phyloP scores from a whole-genome alignment of 2,797 vertebrate genomes.

The Pangasius krempfi region DNA sequence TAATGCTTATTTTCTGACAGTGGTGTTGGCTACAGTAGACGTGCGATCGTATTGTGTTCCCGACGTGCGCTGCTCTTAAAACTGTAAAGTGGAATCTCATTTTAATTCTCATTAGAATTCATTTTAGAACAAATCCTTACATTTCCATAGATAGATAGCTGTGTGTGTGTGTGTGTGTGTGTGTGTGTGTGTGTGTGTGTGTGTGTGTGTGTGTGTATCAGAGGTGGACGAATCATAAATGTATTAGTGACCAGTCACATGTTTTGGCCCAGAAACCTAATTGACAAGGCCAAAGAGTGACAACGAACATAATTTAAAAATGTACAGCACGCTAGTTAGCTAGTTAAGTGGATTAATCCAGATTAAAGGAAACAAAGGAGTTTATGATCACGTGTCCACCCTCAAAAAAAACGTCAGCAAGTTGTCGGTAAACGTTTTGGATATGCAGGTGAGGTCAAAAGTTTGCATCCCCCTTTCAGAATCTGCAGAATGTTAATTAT shows the following conservation, averaged over 20 bases:
- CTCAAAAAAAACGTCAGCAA: background rate
- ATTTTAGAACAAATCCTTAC: background rate
- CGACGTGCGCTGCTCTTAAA: background rate
- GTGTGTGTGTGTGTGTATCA: background rate
- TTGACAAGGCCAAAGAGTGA: background rate
- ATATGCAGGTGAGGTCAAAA: no score
- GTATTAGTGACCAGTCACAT: background rate
- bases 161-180: background rate
- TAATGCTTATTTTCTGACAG: background rate
- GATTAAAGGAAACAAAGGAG: background rate
- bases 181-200: background rate
- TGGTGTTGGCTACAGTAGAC: background rate
- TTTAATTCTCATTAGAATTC: background rate
- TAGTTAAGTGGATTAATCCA: background rate
- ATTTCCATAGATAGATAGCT: background rate
- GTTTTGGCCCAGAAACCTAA: background rate
- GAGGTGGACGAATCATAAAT: background rate
- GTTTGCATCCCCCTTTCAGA: no score
- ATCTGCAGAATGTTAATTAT: no score
- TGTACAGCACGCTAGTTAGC: background rate
- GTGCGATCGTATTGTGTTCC: background rate
- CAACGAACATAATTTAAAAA: background rate
- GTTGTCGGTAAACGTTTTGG: background rate
- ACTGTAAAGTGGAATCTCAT: background rate
- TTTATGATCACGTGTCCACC: background rate